These are phyloP conservation scores for Arrhamphus sclerolepis DNA, from an alignment of 2,797 vertebrate genomes.

Conservation along the genomic window DNA sequence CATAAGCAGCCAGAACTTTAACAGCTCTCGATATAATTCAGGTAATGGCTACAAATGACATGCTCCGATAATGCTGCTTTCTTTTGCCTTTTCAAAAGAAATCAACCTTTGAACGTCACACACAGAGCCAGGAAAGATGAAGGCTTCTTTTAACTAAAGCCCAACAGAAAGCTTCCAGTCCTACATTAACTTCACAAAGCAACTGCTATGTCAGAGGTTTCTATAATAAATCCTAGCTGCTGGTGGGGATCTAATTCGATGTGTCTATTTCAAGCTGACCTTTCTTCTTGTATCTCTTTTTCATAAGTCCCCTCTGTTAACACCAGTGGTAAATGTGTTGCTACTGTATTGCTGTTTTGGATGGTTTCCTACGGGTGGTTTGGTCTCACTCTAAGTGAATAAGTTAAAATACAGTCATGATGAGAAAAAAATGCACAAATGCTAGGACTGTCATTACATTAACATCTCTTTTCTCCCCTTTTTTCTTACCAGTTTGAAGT, in stretches of 20 bases:
- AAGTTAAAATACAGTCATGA: not conserved
- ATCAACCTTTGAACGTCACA: constrained; percentile 19
- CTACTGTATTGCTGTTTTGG: not conserved
- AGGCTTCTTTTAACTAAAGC: constrained; percentile 18
- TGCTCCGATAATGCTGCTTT: constrained; percentile 48
- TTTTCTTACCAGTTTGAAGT: constrained; percentile 90
- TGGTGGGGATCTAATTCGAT: constrained; percentile 39
- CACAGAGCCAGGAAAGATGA: constrained; percentile 4
- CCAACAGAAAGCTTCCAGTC: constrained; percentile 7
- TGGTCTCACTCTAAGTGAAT: not conserved
- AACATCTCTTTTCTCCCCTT: not conserved
- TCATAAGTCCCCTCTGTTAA: constrained; percentile 9
- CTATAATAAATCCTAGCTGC: constrained; percentile 46
- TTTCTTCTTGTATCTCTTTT: constrained; percentile 24
- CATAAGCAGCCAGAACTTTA: constrained; percentile 28
- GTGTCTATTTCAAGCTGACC: constrained; percentile 66
- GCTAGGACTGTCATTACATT: no score
- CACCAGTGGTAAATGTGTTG: not conserved
- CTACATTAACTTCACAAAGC: constrained; percentile 8
- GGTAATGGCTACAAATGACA: constrained; percentile 36
- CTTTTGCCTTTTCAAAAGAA: constrained; percentile 44
- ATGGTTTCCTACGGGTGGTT: not conserved
- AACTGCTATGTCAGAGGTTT: constrained; percentile 27
- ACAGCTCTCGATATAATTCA: constrained; percentile 30
- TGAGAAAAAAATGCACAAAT: not conserved